A percentile compares a stretch with the other conserved stretches of the same genome.
Conservation (phyloP, 2,797 vertebrate genomes). For the Syngnathus acus region DNA sequence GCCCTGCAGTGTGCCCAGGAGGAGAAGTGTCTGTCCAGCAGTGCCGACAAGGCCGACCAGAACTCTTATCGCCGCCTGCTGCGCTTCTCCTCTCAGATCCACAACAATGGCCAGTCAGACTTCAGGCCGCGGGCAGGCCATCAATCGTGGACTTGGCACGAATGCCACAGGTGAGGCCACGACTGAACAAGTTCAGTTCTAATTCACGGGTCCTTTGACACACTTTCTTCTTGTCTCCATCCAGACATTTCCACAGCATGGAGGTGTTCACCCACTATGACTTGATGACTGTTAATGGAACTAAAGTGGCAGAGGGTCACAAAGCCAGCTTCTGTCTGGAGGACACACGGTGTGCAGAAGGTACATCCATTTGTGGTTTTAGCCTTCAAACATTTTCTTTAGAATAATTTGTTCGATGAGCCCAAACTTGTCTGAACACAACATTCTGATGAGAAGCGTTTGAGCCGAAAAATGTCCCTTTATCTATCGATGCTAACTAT, state of each 20-base stretch:
- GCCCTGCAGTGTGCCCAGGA: constrained; percentile 87
- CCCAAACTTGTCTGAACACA: too few species aligned
- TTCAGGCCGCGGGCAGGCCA: constrained; percentile 84
- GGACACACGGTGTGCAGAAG: constrained; percentile 85
- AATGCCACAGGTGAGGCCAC: constrained; percentile 84
- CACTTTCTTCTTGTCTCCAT: background rate
- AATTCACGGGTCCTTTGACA: background rate
- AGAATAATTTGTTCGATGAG: background rate
- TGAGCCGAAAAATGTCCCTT: background rate
- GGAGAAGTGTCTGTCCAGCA: constrained; percentile 84
- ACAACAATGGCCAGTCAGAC: constrained; percentile 89
- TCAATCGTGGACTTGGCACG: constrained; percentile 92
- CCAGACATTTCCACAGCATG: constrained; percentile 96
- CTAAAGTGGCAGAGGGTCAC: constrained; percentile 92
- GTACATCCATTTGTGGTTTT: constrained; percentile 54
- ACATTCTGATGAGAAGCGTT: too few species aligned
- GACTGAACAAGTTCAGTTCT: background rate
- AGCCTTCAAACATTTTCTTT: background rate
- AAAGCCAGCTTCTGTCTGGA: constrained; percentile 97
- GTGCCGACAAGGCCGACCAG: constrained; percentile 56
- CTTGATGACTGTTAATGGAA: constrained; percentile 83
- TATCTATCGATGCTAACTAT: background rate
- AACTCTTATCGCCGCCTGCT: constrained; percentile 82
- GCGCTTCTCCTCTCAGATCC: constrained; percentile 95
- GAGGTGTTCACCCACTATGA: constrained; percentile 96